These are phyloP conservation scores for Nysson spinosus DNA, from an alignment of 2,888 invertebrate species.

Conservation along the genomic window DNA sequence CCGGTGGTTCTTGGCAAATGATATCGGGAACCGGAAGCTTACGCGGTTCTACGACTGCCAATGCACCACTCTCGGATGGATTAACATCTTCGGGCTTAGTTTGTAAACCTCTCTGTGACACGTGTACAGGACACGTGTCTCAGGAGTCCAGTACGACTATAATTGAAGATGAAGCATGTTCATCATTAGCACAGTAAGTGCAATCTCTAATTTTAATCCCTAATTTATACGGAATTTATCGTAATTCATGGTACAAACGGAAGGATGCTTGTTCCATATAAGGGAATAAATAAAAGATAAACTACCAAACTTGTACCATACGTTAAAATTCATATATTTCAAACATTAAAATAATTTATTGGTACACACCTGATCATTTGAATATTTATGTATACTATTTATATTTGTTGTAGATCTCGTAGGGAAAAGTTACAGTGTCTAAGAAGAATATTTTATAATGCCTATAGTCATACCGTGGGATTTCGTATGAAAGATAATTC, in stretches of 20 bases:
- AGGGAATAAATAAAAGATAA: no score
- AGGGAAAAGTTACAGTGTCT: conserved; percentile 79
- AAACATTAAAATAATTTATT: no score
- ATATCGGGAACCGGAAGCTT: conserved; percentile 84
- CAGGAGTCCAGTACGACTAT: conserved; percentile 77
- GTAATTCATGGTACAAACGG: no score
- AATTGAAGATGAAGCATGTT: conserved; percentile 74
- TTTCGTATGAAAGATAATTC: conserved; percentile 79
- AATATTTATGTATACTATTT: conserved; percentile 4
- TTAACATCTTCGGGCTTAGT: conserved; percentile 64
- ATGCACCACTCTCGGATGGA: conserved; percentile 68
- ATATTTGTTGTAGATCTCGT: conserved; percentile 73
- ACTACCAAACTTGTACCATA: no score
- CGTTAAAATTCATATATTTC: not conserved
- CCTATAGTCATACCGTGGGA: conserved; percentile 80
- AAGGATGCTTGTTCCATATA: no score
- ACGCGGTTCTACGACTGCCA: conserved; percentile 79
- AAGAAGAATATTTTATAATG: conserved; percentile 80
- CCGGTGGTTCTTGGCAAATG: conserved; percentile 84
- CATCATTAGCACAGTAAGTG: conserved; percentile 65
- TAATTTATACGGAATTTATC: not conserved
- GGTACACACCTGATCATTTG: not conserved
- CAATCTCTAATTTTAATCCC: not conserved
- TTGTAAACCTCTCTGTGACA: conserved; percentile 65
- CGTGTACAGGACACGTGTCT: conserved; percentile 72